Conservation (phyloP, 2,113 vertebrate species). For the rat (Rattus norvegicus) region GRCr8 NC_086028.1:76889001-76889500, state of each 20-base stretch:
- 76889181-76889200: not conserved
- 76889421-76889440: not conserved
- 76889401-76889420: not conserved
- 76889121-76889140: not conserved
- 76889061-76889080: not conserved
- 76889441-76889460: not conserved
- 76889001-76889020: too few species aligned
- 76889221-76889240: not conserved
- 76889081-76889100: not conserved
- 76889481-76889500: too few species aligned
- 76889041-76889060: not conserved
- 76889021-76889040: not conserved
- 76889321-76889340: too few species aligned
- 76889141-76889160: not conserved
- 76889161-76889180: fast-evolving
- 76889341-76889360: not conserved
- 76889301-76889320: not conserved
- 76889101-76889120: not conserved
- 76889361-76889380: not conserved
- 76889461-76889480: too few species aligned
- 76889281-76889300: not conserved
- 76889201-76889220: not conserved
- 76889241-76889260: not conserved
- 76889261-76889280: not conserved
- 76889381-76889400: not conserved